These are phyloP conservation scores for Tortricodes alternella DNA, from an alignment of 2,888 invertebrate genomes.

Conservation along the genomic window DNA sequence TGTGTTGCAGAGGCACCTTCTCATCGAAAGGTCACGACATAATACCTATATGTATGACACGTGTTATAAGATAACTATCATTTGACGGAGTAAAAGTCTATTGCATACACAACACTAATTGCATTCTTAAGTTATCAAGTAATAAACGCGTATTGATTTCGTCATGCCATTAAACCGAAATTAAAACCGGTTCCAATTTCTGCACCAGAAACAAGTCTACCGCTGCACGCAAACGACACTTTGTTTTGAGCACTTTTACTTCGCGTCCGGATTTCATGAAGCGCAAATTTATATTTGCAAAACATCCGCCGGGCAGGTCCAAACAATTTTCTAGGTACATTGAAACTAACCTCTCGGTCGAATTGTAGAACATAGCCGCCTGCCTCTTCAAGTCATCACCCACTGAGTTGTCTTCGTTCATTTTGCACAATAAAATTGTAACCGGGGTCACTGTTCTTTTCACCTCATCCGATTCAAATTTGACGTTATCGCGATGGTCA, in stretches of 20 bases:
- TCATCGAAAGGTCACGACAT: no score
- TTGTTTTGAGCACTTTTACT: neutral
- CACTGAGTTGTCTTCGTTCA: slow-evolving; percentile 71
- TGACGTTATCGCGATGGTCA: slow-evolving; percentile 34
- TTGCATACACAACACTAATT: no score
- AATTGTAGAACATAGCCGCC: slow-evolving; percentile 76
- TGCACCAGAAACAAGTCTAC: slow-evolving; percentile 6
- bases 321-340: no score
- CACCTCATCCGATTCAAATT: slow-evolving; percentile 36
- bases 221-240: neutral
- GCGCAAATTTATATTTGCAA: slow-evolving; percentile 9
- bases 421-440: slow-evolving; percentile 49
- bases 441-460: slow-evolving; percentile 45
- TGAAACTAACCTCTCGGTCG: slow-evolving; percentile 71
- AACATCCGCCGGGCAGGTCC: neutral
- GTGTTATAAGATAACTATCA: no score
- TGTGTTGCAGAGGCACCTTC: no score
- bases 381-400: slow-evolving; percentile 73
- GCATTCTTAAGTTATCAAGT: no score
- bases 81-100: no score
- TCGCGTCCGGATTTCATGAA: neutral
- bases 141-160: no score
- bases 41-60: no score
- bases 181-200: neutral
- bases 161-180: neutral